Evolutionary conservation across 37 sponge, comb jelly and placozoan genomes (phyloP).

Genomic region (Axinella damicornis): DNA sequence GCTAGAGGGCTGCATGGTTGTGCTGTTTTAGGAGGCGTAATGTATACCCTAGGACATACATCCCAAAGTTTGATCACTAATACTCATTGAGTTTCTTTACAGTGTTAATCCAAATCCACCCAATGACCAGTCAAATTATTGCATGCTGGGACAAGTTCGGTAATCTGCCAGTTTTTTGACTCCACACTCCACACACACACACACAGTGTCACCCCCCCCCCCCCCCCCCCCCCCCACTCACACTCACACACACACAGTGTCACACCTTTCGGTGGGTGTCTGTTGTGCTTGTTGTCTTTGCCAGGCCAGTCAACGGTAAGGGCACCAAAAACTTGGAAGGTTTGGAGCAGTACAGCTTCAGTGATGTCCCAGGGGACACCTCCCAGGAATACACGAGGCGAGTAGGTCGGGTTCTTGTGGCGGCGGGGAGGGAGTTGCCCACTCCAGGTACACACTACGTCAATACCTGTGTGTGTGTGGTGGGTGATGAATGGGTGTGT

Average conservation of each 20-base stretch:
- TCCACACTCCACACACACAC: too few species aligned
- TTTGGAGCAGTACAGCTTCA: constrained; percentile 79
- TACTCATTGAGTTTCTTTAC: too few species aligned
- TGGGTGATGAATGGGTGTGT: too few species aligned
- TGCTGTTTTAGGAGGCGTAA: too few species aligned
- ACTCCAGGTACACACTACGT: constrained; percentile 96
- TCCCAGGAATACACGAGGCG: constrained; percentile 94
- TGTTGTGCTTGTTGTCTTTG: constrained; percentile 91
- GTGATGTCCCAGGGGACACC: constrained; percentile 99
- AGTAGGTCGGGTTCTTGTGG: constrained; percentile 95
- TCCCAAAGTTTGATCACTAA: too few species aligned
- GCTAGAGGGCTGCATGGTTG: too few species aligned
- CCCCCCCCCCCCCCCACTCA: background rate
- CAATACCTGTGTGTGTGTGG: constrained; percentile 43
- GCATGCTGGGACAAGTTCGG: too few species aligned
- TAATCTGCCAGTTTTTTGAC: too few species aligned
- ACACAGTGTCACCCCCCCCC: too few species aligned
- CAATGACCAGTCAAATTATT: too few species aligned
- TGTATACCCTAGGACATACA: too few species aligned
- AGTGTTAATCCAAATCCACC: too few species aligned
- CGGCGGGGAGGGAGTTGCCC: constrained; percentile 91
- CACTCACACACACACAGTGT: background rate
- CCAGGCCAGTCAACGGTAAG: constrained; percentile 98
- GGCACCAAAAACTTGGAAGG: constrained; percentile 87
- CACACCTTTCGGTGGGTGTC: constrained; percentile 96